Base-by-base conservation (phyloP, 2,888 invertebrate genomes). In the Apodemia zela region DNA sequence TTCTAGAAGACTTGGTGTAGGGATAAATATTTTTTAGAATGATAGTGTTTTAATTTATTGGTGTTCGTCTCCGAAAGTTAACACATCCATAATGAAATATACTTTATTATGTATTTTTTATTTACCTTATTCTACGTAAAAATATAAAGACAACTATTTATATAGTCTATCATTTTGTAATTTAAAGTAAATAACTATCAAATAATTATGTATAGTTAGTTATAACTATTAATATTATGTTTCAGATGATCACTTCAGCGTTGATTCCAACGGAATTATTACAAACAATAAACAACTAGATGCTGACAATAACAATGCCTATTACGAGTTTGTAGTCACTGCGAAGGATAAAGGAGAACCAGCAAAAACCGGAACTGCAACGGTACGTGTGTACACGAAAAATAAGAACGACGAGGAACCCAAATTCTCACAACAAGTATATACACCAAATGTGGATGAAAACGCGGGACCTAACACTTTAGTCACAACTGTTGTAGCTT, bases 351-450 rank as follows among this genome's bases (percentile, higher is more conserved):
- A 97, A 86, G 99, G 99, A 6, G 97, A 97, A 81, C 98, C 98
- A 0, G 94, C 97, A 0, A 97, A 97, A 82, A 97, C 97, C 0
- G 98, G 98, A 60, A 96, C 96, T 0, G 98, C 98, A 0, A 98
- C 98, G 0, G 98, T 99, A 17, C 94, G 98, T 65, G 95, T 99
- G 65, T 98, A 98, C 80, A 98, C 98, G n/a, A 98, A 98, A 78
- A 99, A 99, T 79, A 98, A 98, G 86, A 99, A 99, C 85, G 99
- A 99, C 80, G 98, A 99, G 85, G 97, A 98, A 78, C 99, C 99
- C 0, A 98, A 98, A 83, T 98, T 98, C 82, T 98, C 98, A 0
- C 98, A 98, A 77, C 98, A 98, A 92, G 98, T 98, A 3, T 98
- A 98, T 84, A 98, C 98, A 2, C 98, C 98, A 0, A 98, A 98